Conservation (phyloP, 2,113 vertebrate genomes). For the Natator depressus region DNA sequence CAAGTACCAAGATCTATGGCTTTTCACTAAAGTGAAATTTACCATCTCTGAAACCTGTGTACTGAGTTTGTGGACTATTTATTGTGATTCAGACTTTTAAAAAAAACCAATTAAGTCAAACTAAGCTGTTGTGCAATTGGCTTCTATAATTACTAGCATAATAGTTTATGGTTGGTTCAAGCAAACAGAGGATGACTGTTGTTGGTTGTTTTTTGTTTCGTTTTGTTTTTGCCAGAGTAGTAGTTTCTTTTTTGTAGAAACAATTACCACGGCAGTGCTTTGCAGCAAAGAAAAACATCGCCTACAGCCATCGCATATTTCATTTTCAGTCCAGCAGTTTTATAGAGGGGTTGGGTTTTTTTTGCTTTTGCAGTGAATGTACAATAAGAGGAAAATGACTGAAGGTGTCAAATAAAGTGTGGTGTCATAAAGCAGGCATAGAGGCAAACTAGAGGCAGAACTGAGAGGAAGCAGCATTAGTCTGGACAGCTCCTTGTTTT, state of each 20-base stretch:
- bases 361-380: conserved; percentile 65
- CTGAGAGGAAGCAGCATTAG: background rate
- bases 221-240: conserved; percentile 72
- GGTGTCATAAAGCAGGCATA: conserved; percentile 25
- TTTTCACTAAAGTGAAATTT: conserved; percentile 69
- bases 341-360: conserved; percentile 56
- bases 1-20: conserved; percentile 43
- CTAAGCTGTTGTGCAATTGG: conserved; percentile 74
- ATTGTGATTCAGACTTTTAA: conserved; percentile 68
- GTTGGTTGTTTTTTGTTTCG: conserved; percentile 35
- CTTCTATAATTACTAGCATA: conserved; percentile 80
- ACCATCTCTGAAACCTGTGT: conserved; percentile 60
- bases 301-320: conserved; percentile 79
- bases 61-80: conserved; percentile 58
- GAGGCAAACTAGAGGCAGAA: background rate
- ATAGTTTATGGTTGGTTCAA: conserved; percentile 78
- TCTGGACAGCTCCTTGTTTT: background rate
- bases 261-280: conserved; percentile 76
- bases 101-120: conserved; percentile 80
- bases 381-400: conserved; percentile 55
- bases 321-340: conserved; percentile 84
- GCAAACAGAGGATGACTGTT: conserved; percentile 60
- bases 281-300: conserved; percentile 74
- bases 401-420: conserved; percentile 45
- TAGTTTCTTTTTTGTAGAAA: conserved; percentile 81